phyloP scores from a whole-genome alignment of 2,888 invertebrate genomes.

The Eupithecia insigniata region DNA sequence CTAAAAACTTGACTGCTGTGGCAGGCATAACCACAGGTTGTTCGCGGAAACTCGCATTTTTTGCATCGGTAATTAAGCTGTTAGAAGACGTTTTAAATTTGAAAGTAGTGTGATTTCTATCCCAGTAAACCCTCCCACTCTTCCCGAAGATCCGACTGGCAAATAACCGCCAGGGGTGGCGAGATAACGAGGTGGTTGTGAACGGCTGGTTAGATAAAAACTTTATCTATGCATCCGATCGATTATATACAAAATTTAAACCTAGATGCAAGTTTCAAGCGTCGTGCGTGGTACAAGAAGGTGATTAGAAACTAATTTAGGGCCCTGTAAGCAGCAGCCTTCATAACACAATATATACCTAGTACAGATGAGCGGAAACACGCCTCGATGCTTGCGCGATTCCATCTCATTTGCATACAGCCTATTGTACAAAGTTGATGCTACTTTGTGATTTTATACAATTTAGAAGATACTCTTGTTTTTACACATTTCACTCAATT shows the following conservation, averaged over 20 bases:
- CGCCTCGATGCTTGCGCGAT: slow-evolving; percentile 37
- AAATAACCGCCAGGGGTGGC: too few species aligned
- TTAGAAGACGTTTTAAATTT: too few species aligned
- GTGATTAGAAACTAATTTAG: slow-evolving; percentile 27
- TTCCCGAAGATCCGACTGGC: too few species aligned
- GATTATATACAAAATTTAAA: not conserved
- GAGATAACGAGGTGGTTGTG: not conserved
- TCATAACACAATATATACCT: slow-evolving; percentile 38
- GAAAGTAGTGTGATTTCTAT: too few species aligned
- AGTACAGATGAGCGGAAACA: slow-evolving; percentile 41
- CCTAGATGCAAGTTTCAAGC: not conserved
- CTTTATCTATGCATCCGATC: not conserved
- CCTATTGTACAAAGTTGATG: not conserved
- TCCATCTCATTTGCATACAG: slow-evolving; percentile 41
- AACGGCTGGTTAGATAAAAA: not conserved
- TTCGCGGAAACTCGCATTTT: too few species aligned
- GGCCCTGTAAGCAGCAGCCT: slow-evolving; percentile 40
- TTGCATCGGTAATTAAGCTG: too few species aligned
- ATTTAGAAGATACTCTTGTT: not conserved
- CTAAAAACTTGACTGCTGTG: too few species aligned
- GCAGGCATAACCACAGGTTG: too few species aligned
- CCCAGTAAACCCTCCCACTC: too few species aligned
- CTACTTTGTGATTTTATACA: not conserved
- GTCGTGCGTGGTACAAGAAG: not conserved
- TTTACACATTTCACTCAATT: not conserved